phyloP scores from a whole-genome alignment of 92 coral and sea anemone species.

The Epizoanthus stellaris region DNA sequence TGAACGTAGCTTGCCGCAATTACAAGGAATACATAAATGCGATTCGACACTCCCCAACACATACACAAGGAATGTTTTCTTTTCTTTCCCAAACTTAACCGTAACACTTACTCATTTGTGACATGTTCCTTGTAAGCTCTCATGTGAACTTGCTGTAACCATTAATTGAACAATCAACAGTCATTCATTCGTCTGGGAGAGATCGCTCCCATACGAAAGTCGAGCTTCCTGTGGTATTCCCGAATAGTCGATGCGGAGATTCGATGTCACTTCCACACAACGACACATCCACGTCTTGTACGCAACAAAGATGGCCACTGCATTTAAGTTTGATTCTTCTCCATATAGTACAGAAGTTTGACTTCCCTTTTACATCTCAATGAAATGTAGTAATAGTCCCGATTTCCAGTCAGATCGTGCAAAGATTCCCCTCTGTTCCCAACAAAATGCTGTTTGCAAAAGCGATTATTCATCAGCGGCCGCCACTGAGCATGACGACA shows the following conservation, averaged over 20 bases:
- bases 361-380: not conserved
- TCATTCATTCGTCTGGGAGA: constrained; percentile 26
- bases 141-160: constrained; percentile 32
- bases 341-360: not conserved
- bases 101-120: constrained; percentile 29
- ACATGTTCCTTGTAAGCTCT: constrained; percentile 16
- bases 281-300: constrained; percentile 12
- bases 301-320: constrained; percentile 22
- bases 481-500: constrained; percentile 35
- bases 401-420: constrained; percentile 16
- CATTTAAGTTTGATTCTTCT: constrained; percentile 6
- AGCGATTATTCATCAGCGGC: constrained; percentile 23
- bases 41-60: constrained; percentile 26
- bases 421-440: constrained; percentile 12
- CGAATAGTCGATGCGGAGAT: not conserved
- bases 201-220: constrained; percentile 15
- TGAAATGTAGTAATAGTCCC: not conserved
- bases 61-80: constrained; percentile 11
- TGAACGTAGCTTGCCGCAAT: not conserved
- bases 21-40: not conserved
- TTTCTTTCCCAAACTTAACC: not conserved
- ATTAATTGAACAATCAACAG: constrained; percentile 19
- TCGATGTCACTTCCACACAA: constrained; percentile 15
- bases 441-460: constrained; percentile 32
- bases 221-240: constrained; percentile 32